These are phyloP conservation scores for Nycteola revayana DNA, from an alignment of 2,888 invertebrate species.

Conservation along the genomic window DNA sequence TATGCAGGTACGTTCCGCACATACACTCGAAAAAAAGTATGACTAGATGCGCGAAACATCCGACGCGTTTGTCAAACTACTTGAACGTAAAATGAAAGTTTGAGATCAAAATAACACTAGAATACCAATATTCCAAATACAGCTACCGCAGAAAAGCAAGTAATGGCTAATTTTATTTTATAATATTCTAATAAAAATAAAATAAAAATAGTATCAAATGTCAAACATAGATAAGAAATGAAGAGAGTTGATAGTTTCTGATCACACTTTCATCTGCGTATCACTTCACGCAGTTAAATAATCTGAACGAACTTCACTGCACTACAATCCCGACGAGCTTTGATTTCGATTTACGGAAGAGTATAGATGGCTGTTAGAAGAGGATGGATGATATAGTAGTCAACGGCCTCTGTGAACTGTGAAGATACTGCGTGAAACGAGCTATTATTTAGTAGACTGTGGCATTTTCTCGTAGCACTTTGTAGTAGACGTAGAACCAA, in stretches of 20 bases:
- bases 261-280: slow-evolving; percentile 51
- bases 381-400: slow-evolving; percentile 63
- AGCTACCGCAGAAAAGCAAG: too few species aligned
- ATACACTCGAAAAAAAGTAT: slow-evolving; percentile 25
- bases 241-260: slow-evolving; percentile 30
- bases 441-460: slow-evolving; percentile 59
- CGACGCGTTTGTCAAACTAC: too few species aligned
- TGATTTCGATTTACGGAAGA: slow-evolving; percentile 82
- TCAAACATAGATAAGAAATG: slow-evolving; percentile 2
- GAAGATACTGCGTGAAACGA: slow-evolving; percentile 61
- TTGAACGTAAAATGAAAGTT: too few species aligned
- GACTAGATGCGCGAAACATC: too few species aligned
- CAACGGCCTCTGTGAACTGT: slow-evolving; percentile 74
- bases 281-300: slow-evolving; percentile 53
- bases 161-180: too few species aligned
- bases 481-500: slow-evolving; percentile 35
- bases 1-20: slow-evolving; percentile 76
- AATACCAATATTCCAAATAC: too few species aligned
- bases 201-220: neutral
- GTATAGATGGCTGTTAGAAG: slow-evolving; percentile 62
- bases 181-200: too few species aligned
- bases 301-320: slow-evolving; percentile 59
- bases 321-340: slow-evolving; percentile 77
- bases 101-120: too few species aligned
- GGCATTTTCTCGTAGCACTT: slow-evolving; percentile 52